Evolutionary conservation across 2,113 vertebrate genomes (phyloP), one percentile per base, ranked within the genome.

Genomic region (Caranx melampygus): DNA sequence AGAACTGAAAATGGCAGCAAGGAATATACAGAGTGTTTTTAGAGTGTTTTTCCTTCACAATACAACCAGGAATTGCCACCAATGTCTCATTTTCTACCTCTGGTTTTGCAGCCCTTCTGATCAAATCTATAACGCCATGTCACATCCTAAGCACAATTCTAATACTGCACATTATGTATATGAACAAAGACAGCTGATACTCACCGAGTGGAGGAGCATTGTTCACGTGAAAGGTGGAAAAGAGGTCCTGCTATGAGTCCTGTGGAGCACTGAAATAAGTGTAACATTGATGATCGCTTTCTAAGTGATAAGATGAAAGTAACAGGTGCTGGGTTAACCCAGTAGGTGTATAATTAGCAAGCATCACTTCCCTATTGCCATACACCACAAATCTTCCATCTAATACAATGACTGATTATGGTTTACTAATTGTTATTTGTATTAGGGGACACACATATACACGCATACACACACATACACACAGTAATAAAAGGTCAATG

Each of bases 341-440:
- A 34, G 2, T 67, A 18, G 40, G 74, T 72, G 16, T 92, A 94
- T 91, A 89, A 90, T 92, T 91, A 91, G 26, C 49, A 7, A 5
- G 63, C 2, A 33, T 81, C 89, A 94, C 93, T 95, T 95, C 94
- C 90, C 72, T 57, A 51, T 93, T 80, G 26, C 72, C 67, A 66
- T 37, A 65, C 66, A 73, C 47, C 72, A 80, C 51, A 86, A 75
- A 69, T 71, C 26, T 58, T 68, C 45, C 1, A 54, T 60, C 34
- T 62, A 78, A 67, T 52, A 21, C 1, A n/a, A 11, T 18, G 10
- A 78, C 0, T 66, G 42, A 45, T 16, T 63, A 54, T 2, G 0
- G 3, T 44, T 52, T 6, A 65, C 6, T 45, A 45, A 51, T 63
- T 47, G 1, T 5, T 45, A 7, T 63, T 34, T 45, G 31, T 61